These are phyloP conservation scores for Crossaster papposus DNA, from an alignment of 53 echinoderm and acorn worm species.

Conservation along the genomic window DNA sequence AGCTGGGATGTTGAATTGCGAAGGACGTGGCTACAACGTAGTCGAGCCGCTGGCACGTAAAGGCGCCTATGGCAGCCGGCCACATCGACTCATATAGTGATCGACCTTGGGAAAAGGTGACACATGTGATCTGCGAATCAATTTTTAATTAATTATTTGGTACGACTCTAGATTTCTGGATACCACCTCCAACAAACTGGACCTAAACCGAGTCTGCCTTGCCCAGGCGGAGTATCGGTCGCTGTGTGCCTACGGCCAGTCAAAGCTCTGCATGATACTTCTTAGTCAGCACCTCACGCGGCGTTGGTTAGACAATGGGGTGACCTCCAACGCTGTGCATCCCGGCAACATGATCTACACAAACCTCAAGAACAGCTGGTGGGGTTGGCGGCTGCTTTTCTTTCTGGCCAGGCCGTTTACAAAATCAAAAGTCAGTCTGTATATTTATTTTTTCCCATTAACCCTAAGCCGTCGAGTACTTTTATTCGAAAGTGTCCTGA, in stretches of 20 bases:
- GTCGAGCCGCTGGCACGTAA: too few species aligned
- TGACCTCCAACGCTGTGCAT: constrained; percentile 73
- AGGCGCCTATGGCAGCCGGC: too few species aligned
- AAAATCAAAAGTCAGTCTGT: constrained; percentile 76
- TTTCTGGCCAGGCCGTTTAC: constrained; percentile 86
- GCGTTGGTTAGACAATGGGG: constrained; percentile 67
- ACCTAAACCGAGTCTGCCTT: constrained; percentile 77
- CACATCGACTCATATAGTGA: too few species aligned
- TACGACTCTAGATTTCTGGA: background rate
- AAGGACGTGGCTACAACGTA: too few species aligned
- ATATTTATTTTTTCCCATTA: too few species aligned
- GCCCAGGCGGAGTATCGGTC: constrained; percentile 83
- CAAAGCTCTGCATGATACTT: constrained; percentile 89
- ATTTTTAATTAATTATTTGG: too few species aligned
- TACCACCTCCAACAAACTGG: constrained; percentile 71
- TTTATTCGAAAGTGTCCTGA: too few species aligned
- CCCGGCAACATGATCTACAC: constrained; percentile 98
- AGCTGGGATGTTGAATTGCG: too few species aligned
- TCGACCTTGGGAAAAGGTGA: too few species aligned
- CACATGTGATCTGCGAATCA: too few species aligned
- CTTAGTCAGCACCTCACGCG: constrained; percentile 73
- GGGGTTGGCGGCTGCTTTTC: constrained; percentile 76
- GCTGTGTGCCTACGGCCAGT: constrained; percentile 83
- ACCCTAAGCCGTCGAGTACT: too few species aligned
- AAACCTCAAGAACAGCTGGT: constrained; percentile 79